Evolutionary conservation across 2,113 vertebrate species (phyloP).

Genomic region (Ictalurus punctatus): DNA sequence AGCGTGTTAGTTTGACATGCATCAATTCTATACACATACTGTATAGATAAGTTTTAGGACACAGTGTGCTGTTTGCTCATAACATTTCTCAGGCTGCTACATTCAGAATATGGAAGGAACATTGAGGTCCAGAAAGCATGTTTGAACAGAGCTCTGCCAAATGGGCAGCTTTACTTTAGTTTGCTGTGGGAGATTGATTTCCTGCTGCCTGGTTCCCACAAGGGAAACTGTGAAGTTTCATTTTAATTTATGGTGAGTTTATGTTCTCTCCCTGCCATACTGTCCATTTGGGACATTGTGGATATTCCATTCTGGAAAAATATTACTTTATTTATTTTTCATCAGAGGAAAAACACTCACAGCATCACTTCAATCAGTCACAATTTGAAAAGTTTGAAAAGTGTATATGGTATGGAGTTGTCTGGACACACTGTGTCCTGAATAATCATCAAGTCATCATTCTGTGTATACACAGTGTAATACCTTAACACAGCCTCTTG

Average conservation of each 20-base stretch:
- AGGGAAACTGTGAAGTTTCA: constrained; percentile 20
- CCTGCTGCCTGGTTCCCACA: constrained; percentile 5
- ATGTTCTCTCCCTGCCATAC: neutral
- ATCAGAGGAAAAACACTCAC: neutral
- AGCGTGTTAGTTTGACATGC: constrained; percentile 16
- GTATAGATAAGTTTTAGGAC: neutral
- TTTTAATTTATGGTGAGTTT: constrained; percentile 24
- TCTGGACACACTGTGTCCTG: neutral
- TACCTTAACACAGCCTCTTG: neutral
- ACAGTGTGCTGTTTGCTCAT: constrained; percentile 16
- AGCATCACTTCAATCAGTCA: neutral
- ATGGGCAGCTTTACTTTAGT: constrained; percentile 22
- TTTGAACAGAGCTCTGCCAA: constrained; percentile 26
- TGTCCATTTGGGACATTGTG: neutral
- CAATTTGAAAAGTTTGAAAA: neutral
- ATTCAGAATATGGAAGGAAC: constrained; percentile 13
- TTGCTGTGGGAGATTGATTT: constrained; percentile 26
- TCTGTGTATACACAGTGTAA: neutral
- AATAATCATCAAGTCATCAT: neutral
- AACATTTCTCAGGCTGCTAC: neutral
- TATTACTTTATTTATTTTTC: constrained; percentile 14
- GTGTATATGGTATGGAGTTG: neutral
- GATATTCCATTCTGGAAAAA: neutral
- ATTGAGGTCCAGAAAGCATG: neutral
- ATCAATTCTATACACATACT: neutral